Base-by-base conservation (phyloP, 2,113 vertebrate species). In the Thamnophis sirtalis region DNA sequence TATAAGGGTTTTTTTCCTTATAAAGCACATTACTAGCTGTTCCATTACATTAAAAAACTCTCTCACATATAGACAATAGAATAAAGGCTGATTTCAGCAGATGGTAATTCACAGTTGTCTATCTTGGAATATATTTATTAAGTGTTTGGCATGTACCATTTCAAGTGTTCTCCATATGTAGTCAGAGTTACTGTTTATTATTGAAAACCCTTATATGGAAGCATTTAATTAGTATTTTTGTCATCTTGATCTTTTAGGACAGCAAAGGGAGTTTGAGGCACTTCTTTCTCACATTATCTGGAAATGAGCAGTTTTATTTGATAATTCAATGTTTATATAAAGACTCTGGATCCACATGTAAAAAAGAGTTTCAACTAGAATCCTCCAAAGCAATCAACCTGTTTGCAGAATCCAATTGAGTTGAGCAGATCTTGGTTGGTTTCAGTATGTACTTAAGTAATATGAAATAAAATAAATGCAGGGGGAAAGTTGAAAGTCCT, bases 181-280 rank as follows among this genome's bases (percentile, higher is more conserved):
- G 6, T n/a, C 22, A 26, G 54, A 73, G 48, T 8, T 26, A 48
- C 26, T 43, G 54, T 54, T 38, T 26, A 22, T 63, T 87, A 50
- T 87, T 13, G 38, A 24, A 33, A 53, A 88, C 22, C 19, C 60
- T 73, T 33, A 87, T 88, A 92, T 92, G 60, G 91, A 92, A 92
- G 49, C n/a, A 13, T 88, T 88, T 92, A 50, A 11, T 2, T 73
- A 63, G 53, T 10, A 51, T 43, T 38, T 87, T 86, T 91, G 43
- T 60, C 84, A 60, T 63, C 1, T 68, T 91, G 48, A 15, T 33
- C 19, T 54, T 87, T 1, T 22, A 48, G 21, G 19, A 60, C 21
- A 73, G 49, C 22, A 73, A 87, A 87, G 49, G 43, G 43, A 68
- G 6, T 48, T 87, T 53, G 43, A 87, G 22, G n/a, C 49, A 60